Conservation (phyloP, 2,113 vertebrate genomes). For the Tetraodon nigroviridis region DNA sequence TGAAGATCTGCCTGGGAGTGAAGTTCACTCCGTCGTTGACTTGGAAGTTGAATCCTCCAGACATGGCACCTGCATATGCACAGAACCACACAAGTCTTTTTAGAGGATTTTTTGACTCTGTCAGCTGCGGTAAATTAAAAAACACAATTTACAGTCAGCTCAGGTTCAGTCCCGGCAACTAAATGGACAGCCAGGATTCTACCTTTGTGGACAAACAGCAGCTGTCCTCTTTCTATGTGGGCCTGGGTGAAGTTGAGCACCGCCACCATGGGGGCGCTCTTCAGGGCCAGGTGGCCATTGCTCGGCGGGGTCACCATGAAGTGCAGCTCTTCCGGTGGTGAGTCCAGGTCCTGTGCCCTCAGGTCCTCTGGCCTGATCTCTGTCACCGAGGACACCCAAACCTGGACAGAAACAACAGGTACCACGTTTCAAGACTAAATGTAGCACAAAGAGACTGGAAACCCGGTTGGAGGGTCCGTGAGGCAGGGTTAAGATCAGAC, state of each 20-base stretch:
- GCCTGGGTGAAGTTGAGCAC: constrained; percentile 87
- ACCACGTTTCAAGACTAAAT: constrained; percentile 21
- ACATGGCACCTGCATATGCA: constrained; percentile 77
- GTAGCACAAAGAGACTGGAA: constrained; percentile 13
- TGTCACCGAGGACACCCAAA: constrained; percentile 84
- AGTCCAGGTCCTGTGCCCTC: constrained; percentile 78
- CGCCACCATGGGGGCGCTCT: constrained; percentile 71
- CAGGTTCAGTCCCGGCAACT: neutral
- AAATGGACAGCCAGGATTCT: constrained; percentile 21
- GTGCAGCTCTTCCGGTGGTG: constrained; percentile 71
- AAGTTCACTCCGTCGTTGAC: constrained; percentile 89
- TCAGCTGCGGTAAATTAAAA: too few relatives aligned
- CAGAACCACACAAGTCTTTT: constrained; percentile 2
- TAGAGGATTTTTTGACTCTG: neutral
- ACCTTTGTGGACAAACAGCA: constrained; percentile 86
- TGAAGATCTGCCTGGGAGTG: constrained; percentile 84
- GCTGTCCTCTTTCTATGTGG: constrained; percentile 78
- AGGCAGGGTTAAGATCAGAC: constrained; percentile 6
- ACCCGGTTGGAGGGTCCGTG: constrained; percentile 5
- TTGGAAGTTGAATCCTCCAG: constrained; percentile 89
- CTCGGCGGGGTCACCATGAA: constrained; percentile 82
- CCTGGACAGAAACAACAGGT: constrained; percentile 57
- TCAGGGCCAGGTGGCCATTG: constrained; percentile 84
- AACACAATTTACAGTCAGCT: neutral
- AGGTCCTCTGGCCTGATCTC: constrained; percentile 79